A percentile compares a stretch with the other conserved stretches of the same genome.
phyloP scores from a whole-genome alignment of 2,888 invertebrate species.

The Amphipyra berbera region DNA sequence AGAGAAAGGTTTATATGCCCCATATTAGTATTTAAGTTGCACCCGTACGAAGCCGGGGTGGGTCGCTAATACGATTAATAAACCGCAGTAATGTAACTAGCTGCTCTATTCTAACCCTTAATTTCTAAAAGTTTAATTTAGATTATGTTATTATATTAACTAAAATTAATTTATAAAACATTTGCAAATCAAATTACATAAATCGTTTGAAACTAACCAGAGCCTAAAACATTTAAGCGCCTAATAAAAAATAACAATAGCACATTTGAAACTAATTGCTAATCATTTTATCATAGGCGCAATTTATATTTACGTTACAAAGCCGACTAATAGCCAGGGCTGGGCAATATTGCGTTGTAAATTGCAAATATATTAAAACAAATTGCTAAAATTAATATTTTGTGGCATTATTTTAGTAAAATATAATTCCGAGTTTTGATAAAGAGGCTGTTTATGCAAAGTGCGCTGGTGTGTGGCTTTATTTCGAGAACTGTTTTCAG shows the following conservation, averaged over 20 bases:
- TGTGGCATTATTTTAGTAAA: constrained; percentile 54
- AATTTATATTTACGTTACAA: constrained; percentile 50
- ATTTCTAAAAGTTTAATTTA: no score
- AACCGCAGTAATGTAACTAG: no score
- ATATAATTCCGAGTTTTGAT: constrained; percentile 62
- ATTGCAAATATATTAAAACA: constrained; percentile 69
- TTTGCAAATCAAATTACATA: constrained; percentile 1
- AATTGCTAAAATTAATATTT: constrained; percentile 67
- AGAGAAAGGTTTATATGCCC: no score
- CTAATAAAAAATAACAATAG: constrained; percentile 20
- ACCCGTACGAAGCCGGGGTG: no score
- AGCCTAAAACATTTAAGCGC: constrained; percentile 14
- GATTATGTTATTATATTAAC: no score
- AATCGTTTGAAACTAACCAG: constrained; percentile 9
- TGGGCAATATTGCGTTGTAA: constrained; percentile 54
- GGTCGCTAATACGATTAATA: no score
- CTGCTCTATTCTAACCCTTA: no score
- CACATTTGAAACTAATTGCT: constrained; percentile 57
- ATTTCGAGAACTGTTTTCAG: constrained; percentile 42
- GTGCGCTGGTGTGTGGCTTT: constrained; percentile 31
- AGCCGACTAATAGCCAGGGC: constrained; percentile 40
- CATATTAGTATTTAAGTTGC: no score
- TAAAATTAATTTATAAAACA: no score
- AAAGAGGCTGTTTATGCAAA: constrained; percentile 57
- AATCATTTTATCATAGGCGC: constrained; percentile 58